Conservation (phyloP, 1,140 invertebrate genomes). For the Druon quercuslanigerum region DNA sequence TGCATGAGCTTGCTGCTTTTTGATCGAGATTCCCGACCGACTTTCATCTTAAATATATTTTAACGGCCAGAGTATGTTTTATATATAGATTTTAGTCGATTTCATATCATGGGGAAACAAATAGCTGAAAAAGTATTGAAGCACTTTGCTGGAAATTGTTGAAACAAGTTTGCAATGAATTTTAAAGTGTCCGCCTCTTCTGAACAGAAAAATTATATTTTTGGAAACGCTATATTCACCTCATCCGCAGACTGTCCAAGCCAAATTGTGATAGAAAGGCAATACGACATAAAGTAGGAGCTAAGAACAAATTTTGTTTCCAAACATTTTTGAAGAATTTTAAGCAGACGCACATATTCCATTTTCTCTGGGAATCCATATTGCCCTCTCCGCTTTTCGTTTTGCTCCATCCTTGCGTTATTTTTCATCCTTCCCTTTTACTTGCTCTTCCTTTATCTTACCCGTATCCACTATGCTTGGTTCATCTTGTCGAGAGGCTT, state of each 20-base stretch:
- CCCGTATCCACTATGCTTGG: neutral
- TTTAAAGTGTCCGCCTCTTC: too few species aligned
- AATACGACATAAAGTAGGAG: too few species aligned
- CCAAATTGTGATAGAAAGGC: too few species aligned
- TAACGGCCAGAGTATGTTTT: neutral
- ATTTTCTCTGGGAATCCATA: neutral
- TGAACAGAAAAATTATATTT: too few species aligned
- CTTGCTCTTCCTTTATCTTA: constrained; percentile 8
- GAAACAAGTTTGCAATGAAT: too few species aligned
- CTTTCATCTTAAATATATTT: neutral
- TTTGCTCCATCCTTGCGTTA: neutral
- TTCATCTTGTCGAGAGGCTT: constrained; percentile 7
- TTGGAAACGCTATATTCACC: too few species aligned
- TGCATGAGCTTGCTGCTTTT: neutral
- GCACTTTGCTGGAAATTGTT: neutral
- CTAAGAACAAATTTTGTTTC: constrained; percentile 4
- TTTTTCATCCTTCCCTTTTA: constrained; percentile 1
- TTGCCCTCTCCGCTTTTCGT: neutral
- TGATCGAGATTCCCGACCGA: neutral
- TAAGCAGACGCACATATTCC: neutral
- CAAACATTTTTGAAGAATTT: neutral
- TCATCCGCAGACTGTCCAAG: too few species aligned
- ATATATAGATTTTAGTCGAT: neutral
- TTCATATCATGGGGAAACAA: neutral
- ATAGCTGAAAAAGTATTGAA: neutral